Conservation (phyloP, 1,140 invertebrate species). For the Neodiprion virginianus region DNA sequence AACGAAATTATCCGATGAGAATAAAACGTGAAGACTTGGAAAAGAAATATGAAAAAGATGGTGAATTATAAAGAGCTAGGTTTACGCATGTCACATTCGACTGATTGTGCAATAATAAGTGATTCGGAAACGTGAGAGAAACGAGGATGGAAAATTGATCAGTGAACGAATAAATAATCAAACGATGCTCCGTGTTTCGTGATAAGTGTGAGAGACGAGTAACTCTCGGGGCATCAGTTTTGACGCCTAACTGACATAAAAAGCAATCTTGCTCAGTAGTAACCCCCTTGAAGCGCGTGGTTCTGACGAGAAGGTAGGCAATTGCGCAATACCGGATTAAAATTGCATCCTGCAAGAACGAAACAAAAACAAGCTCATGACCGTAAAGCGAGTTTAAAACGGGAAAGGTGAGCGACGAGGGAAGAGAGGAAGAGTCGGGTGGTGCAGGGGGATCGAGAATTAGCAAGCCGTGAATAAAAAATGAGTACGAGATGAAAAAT, state of each 20-base stretch:
- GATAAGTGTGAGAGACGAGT: too few species aligned
- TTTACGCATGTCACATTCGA: too few species aligned
- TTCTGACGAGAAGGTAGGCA: constrained; percentile 56
- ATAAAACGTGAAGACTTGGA: too few species aligned
- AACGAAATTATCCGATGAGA: too few species aligned
- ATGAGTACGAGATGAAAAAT: constrained; percentile 4
- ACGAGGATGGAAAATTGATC: too few species aligned
- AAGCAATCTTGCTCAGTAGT: constrained; percentile 58
- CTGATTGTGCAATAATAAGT: too few species aligned
- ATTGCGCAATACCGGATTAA: constrained; percentile 62
- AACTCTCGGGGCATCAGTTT: too few species aligned
- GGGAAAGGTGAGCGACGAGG: neutral
- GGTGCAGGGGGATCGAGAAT: constrained; percentile 26
- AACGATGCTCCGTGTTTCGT: too few species aligned
- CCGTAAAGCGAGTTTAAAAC: neutral
- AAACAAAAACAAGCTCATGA: constrained; percentile 24
- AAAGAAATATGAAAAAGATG: too few species aligned
- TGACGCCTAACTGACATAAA: constrained; percentile 49
- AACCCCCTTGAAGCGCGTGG: constrained; percentile 40
- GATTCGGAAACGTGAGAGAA: too few species aligned
- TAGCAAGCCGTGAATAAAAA: constrained; percentile 7
- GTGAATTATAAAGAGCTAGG: too few species aligned
- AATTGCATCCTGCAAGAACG: constrained; percentile 57
- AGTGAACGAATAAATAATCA: too few species aligned
- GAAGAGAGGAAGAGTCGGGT: neutral